Evolutionary conservation across 2,888 invertebrate genomes (phyloP), one percentile per base, ranked within the genome.

Genomic region (Pegoplata infirma): DNA sequence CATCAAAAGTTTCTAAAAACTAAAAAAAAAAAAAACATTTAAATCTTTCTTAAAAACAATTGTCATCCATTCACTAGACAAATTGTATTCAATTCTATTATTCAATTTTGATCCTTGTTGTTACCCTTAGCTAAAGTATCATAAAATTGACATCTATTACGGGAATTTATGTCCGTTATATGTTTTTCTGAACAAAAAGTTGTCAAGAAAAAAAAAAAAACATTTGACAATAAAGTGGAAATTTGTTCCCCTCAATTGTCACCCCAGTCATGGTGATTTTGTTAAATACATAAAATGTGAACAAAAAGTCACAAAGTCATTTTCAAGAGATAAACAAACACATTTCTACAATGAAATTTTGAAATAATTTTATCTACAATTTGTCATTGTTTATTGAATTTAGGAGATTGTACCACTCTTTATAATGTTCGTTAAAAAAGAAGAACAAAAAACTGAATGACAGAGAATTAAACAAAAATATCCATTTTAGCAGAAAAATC

Each of bases 201-300:
- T n/a, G n/a, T n/a, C n/a, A n/a, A n/a, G n/a, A n/a, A n/a, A n/a
- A n/a, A n/a, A n/a, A n/a, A 10, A 25, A 71, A 40, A 55, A 53
- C 12, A 17, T 28, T 36, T 67, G 63, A 76, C 67, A 68, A 72
- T 66, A 53, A 80, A 73, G 66, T 77, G 69, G 66, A 64, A 80
- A 82, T 83, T 83, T 80, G 81, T 81, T 80, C 67, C 72, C 76
- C 80, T 80, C 82, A 82, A 82, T 83, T 83, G 82, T 82, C 83
- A 82, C 82, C 82, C 82, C 80, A 73, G 64, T 67, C 55, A 32
- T 28, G 25, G 36, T 73, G 72, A 72, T 66, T 66, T 53, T 63
- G 56, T 51, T 3, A 21, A n/a, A n/a, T n/a, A 21, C 19, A 3
- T 25, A 56, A 64, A 6, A n/a, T 40, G 4, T 47, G 10, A 14